phyloP scores from a whole-genome alignment of 2,113 vertebrate species.

The Leptosomus discolor region DNA sequence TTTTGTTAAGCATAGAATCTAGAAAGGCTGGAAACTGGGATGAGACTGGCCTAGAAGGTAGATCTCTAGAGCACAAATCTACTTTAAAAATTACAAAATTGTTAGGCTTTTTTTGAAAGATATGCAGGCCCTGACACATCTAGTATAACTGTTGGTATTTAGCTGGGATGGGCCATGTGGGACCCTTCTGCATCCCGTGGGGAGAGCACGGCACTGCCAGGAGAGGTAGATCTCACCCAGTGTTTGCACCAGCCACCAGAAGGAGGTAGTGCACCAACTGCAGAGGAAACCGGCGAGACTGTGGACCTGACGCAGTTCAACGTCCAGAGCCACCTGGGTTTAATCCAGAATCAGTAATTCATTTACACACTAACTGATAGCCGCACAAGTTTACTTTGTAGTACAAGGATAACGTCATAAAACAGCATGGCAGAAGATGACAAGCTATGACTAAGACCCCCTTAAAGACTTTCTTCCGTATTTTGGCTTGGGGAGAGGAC shows the following conservation, averaged over 20 bases:
- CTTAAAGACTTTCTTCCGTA: neutral
- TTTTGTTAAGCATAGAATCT: neutral
- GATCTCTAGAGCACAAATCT: neutral
- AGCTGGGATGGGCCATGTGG: accelerated
- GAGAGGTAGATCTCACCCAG: accelerated
- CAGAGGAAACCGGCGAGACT: neutral
- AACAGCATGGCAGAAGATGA: neutral
- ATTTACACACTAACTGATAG: neutral
- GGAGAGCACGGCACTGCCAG: neutral
- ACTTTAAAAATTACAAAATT: neutral
- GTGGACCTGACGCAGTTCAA: accelerated
- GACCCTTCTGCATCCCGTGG: accelerated
- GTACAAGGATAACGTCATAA: neutral
- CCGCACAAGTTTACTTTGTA: neutral
- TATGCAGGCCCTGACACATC: accelerated
- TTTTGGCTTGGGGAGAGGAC: neutral
- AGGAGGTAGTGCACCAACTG: neutral
- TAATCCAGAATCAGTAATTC: neutral
- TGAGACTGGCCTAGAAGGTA: accelerated
- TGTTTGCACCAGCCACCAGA: accelerated
- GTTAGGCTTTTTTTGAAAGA: accelerated
- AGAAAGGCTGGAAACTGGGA: neutral
- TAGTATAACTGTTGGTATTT: accelerated
- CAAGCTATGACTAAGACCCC: neutral
- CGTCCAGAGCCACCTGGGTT: neutral